Conservation (phyloP, 2,888 invertebrate species). For the Torymus auratus region DNA sequence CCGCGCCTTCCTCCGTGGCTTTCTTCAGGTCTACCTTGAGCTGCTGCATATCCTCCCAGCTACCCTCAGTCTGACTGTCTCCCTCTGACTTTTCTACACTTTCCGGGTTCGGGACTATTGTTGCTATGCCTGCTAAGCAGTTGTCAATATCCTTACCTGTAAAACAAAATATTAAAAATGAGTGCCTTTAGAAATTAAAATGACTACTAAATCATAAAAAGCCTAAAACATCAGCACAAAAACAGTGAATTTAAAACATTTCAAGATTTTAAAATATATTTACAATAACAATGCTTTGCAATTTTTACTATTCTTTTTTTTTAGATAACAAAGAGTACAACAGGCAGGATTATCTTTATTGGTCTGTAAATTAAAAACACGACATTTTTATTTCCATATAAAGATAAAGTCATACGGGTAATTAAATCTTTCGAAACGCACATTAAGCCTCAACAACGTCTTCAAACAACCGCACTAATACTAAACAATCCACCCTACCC, state of each 20-base stretch:
- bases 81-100: constrained; percentile 78
- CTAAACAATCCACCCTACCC: constrained; percentile 71
- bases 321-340: neutral
- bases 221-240: too few species aligned
- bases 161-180: neutral
- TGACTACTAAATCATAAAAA: too few species aligned
- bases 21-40: constrained; percentile 79
- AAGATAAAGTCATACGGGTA: too few species aligned
- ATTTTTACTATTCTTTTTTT: neutral
- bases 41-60: constrained; percentile 82
- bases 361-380: too few species aligned
- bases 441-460: too few species aligned
- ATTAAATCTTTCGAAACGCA: too few species aligned
- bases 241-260: too few species aligned
- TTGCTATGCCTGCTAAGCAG: constrained; percentile 81
- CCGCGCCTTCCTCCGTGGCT: constrained; percentile 77
- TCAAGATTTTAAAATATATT: too few species aligned
- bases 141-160: constrained; percentile 81
- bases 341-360: too few species aligned
- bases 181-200: too few species aligned
- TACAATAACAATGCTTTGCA: too few species aligned
- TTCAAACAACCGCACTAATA: neutral
- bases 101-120: constrained; percentile 71
- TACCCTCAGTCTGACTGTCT: constrained; percentile 82
- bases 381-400: too few species aligned